These are phyloP conservation scores for Trematocara zebra DNA, from an alignment of 2,113 vertebrate genomes.

Conservation along the genomic window DNA sequence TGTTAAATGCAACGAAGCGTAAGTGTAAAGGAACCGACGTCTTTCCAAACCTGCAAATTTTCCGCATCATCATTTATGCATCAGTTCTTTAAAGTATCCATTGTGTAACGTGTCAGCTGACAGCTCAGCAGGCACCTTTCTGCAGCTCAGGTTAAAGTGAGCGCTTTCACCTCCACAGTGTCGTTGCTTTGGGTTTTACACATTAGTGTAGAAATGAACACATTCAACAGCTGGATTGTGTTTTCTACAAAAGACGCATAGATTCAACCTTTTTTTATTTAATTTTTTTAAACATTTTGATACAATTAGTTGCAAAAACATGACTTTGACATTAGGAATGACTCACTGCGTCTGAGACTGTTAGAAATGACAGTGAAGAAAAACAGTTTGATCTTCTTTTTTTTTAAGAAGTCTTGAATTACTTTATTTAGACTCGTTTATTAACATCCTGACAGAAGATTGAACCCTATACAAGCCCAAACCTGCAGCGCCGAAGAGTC, in stretches of 20 bases:
- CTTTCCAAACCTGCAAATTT: background rate
- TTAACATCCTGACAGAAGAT: background rate
- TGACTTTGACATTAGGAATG: background rate
- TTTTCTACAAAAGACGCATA: background rate
- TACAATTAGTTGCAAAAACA: background rate
- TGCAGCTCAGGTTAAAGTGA: slow-evolving; percentile 10
- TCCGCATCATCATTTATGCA: background rate
- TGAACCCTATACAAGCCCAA: background rate
- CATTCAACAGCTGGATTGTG: slow-evolving; percentile 48
- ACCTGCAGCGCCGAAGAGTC: background rate
- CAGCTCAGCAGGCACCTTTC: slow-evolving; percentile 1
- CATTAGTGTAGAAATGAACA: slow-evolving; percentile 10
- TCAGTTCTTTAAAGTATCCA: background rate
- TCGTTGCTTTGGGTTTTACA: slow-evolving; percentile 35
- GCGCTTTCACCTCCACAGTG: background rate
- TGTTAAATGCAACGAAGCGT: background rate
- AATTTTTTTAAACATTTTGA: background rate
- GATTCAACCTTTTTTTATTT: background rate
- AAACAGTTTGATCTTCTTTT: background rate
- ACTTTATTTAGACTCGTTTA: background rate
- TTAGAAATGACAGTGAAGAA: background rate
- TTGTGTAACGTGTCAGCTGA: slow-evolving; percentile 5
- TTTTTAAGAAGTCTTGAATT: background rate
- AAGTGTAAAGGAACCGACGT: background rate
- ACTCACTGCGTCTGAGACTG: background rate